A percentile compares a stretch with the other conserved stretches of the same genome.
Evolutionary conservation across 2,888 invertebrate species (phyloP).

Genomic region (Tanaodytes sp.): DNA sequence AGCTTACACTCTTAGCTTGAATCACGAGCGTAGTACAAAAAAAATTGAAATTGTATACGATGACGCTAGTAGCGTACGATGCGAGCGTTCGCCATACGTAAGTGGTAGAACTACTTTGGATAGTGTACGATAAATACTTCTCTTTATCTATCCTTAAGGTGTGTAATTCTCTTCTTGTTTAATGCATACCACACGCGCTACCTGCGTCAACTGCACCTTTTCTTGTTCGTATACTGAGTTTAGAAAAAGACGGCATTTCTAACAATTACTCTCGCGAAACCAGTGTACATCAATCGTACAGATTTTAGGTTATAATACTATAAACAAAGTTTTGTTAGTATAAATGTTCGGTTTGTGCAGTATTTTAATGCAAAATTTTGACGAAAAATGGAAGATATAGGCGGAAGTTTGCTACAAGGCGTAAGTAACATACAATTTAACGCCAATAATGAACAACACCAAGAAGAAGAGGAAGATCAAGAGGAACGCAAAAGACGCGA

Average conservation of each 20-base stretch:
- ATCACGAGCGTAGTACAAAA: no score
- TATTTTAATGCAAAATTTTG: conserved; percentile 56
- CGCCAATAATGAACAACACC: conserved; percentile 76
- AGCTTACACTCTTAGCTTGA: no score
- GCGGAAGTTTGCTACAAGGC: conserved; percentile 82
- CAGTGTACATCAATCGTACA: conserved; percentile 34
- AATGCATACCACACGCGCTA: neutral
- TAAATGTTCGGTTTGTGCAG: conserved; percentile 60
- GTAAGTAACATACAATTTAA: conserved; percentile 79
- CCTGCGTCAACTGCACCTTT: neutral
- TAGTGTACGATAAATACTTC: neutral
- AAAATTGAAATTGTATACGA: no score
- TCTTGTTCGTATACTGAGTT: neutral
- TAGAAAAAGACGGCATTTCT: conserved; percentile 1
- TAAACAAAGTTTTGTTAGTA: conserved; percentile 69
- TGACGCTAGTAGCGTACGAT: no score
- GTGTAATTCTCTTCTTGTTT: neutral
- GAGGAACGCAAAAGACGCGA: conserved; percentile 80
- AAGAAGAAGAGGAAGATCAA: conserved; percentile 80
- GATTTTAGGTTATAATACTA: conserved; percentile 69
- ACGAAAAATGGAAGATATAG: conserved; percentile 75
- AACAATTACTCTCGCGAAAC: conserved; percentile 2
- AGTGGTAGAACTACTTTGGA: neutral
- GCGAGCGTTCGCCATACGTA: no score
- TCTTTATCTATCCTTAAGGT: neutral